Conservation (phyloP, 2,113 vertebrate genomes). For the Nycticorax nycticorax region DNA sequence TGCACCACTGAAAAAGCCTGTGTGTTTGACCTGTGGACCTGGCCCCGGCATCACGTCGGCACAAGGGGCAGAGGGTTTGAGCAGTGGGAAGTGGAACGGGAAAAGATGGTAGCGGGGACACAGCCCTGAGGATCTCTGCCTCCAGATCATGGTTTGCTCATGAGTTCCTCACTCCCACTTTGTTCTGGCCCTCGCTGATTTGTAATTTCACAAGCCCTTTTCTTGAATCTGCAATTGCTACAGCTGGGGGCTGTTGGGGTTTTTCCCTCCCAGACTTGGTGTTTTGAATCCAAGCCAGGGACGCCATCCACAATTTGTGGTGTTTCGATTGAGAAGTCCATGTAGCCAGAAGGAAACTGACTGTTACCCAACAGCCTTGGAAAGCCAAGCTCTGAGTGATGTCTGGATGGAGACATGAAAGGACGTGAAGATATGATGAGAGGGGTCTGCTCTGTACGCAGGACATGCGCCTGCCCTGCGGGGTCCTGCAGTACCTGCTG, state of each 20-base stretch:
- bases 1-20: rapidly evolving
- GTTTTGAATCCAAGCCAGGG: background rate
- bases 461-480: rapidly evolving
- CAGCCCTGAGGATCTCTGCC: background rate
- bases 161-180: rapidly evolving
- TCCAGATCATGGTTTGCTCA: background rate
- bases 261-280: background rate
- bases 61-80: background rate
- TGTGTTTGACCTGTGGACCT: background rate
- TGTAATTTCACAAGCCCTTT: background rate
- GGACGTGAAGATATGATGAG: background rate
- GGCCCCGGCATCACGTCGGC: rapidly evolving
- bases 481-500: background rate
- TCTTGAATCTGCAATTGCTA: background rate
- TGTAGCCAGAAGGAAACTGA: background rate
- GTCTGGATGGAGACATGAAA: background rate
- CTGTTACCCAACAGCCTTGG: background rate
- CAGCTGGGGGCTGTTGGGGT: background rate
- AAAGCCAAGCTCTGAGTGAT: background rate
- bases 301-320: background rate
- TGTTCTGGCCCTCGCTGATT: background rate
- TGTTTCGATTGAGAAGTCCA: background rate
- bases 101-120: background rate
- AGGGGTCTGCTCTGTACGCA: background rate
- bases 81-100: background rate